These are phyloP conservation scores for Drosophila biarmipes DNA, from an alignment of 1,140 invertebrate species.

Conservation along the genomic window DNA sequence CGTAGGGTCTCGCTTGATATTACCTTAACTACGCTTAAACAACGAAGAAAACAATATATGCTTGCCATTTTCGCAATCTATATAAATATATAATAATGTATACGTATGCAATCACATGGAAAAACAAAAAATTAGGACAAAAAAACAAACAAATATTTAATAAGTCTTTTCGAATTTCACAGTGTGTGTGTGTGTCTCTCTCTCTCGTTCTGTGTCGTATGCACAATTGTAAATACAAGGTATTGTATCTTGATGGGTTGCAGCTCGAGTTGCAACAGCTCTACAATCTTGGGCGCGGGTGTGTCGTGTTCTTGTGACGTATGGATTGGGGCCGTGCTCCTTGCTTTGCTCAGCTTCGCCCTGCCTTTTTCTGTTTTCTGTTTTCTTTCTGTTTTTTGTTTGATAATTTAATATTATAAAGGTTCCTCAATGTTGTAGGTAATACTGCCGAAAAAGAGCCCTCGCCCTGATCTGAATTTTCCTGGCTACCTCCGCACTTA, in stretches of 20 bases:
- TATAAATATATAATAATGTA: conserved; percentile 53
- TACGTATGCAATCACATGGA: conserved; percentile 41
- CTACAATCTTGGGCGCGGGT: conserved; percentile 38
- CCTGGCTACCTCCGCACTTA: conserved; percentile 7
- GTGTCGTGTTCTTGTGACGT: conserved; percentile 9
- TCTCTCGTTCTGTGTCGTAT: conserved; percentile 70
- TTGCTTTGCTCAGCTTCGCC: conserved; percentile 16
- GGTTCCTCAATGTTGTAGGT: background rate
- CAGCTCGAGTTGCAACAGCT: conserved; percentile 65
- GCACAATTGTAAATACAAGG: conserved; percentile 58
- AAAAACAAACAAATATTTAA: conserved; percentile 76
- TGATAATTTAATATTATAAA: background rate
- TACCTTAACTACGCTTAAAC: conserved; percentile 32
- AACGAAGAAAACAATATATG: conserved; percentile 52
- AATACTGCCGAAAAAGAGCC: conserved; percentile 30
- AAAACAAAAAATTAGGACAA: conserved; percentile 53
- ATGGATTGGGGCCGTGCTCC: conserved; percentile 1
- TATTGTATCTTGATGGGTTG: conserved; percentile 47
- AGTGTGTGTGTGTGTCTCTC: conserved; percentile 60
- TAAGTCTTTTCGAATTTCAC: conserved; percentile 83
- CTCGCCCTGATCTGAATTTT: conserved; percentile 9
- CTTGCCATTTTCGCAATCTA: conserved; percentile 37
- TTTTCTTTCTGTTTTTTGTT: too few species aligned
- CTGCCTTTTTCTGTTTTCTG: background rate
- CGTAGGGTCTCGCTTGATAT: conserved; percentile 13